These are phyloP conservation scores for Oryzias sinensis DNA, from an alignment of 2,797 vertebrate genomes.

Conservation along the genomic window DNA sequence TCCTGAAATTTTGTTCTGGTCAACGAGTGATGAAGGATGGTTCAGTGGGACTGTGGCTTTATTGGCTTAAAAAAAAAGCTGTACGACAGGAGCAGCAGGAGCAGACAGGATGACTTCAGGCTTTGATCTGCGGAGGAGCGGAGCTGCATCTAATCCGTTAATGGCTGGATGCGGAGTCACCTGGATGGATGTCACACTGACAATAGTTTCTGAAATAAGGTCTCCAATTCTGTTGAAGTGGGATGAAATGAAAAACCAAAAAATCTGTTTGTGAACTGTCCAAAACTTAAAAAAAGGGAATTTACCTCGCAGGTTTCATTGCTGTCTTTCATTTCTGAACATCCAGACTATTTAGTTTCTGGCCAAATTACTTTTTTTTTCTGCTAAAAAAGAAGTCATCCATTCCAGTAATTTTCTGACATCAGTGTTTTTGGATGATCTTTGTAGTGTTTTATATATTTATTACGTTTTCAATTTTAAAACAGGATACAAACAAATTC, in stretches of 20 bases:
- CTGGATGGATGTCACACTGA: constrained; percentile 14
- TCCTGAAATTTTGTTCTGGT: too few species aligned
- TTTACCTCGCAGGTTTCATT: background rate
- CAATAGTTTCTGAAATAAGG: constrained; percentile 11
- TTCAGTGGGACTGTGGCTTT: too few species aligned
- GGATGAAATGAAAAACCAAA: background rate
- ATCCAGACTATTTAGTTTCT: background rate
- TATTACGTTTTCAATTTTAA: too few species aligned
- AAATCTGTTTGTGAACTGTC: background rate
- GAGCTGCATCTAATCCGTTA: constrained; percentile 51
- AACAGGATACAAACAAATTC: too few species aligned
- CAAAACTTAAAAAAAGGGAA: too few species aligned
- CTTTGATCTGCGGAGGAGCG: constrained; percentile 43
- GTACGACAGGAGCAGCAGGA: constrained; percentile 9
- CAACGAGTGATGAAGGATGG: too few species aligned
- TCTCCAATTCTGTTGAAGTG: background rate
- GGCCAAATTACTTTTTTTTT: background rate
- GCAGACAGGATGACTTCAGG: constrained; percentile 16
- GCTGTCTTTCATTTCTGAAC: background rate
- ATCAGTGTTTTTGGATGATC: constrained; percentile 15
- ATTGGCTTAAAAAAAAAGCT: constrained; percentile 10
- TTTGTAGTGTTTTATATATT: background rate
- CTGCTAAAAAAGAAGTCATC: constrained; percentile 6
- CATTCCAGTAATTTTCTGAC: constrained; percentile 15
- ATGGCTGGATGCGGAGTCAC: constrained; percentile 43